These are phyloP conservation scores for Stenotaenia linearis DNA, from an alignment of 2,888 invertebrate species.

Conservation along the genomic window DNA sequence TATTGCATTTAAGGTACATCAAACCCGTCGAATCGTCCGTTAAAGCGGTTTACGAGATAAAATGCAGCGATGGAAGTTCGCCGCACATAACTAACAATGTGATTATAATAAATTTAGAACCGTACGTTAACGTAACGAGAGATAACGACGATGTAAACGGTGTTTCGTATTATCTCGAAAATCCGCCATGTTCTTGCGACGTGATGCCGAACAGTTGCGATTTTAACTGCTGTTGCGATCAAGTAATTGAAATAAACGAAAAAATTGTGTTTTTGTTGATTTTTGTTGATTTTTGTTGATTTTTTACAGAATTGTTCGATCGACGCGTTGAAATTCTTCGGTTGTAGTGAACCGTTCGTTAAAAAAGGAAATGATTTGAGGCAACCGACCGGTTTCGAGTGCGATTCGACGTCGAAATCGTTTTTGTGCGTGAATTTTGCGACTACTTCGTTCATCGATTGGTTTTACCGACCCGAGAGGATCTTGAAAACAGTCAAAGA, in stretches of 20 bases:
- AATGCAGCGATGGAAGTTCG: neutral
- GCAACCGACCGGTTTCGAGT: neutral
- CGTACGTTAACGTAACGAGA: neutral
- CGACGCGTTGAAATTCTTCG: neutral
- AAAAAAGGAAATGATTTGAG: neutral
- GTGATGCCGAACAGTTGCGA: neutral
- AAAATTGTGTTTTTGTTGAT: neutral
- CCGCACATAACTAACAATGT: neutral
- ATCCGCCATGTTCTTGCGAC: neutral
- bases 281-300: no score
- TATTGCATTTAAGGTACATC: neutral
- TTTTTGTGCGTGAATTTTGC: neutral
- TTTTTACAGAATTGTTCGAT: neutral
- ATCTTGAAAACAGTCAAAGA: neutral
- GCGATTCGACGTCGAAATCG: neutral
- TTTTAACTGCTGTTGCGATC: neutral
- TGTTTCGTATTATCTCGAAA: neutral
- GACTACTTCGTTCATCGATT: neutral
- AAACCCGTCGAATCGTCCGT: neutral
- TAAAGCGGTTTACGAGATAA: neutral
- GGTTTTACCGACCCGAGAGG: neutral
- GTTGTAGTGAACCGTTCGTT: neutral
- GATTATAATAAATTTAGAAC: neutral
- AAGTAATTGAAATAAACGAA: neutral
- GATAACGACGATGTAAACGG: neutral